A percentile compares a stretch with the other conserved stretches of the same genome.
These are phyloP conservation scores for Tenthredo amoena DNA, from an alignment of 2,888 invertebrate genomes.

Conservation along the genomic window DNA sequence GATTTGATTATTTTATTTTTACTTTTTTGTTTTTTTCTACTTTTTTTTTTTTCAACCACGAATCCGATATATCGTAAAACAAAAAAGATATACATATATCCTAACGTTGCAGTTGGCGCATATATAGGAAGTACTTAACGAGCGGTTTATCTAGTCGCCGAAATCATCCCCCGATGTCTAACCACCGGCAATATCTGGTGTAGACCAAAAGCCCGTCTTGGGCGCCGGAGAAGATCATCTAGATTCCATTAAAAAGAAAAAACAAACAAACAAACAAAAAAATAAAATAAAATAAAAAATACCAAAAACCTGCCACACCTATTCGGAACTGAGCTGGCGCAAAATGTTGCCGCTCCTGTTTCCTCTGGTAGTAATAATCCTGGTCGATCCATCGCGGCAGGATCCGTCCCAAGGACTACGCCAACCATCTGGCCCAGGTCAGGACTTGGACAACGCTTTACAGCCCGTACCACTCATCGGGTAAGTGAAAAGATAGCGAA, in stretches of 20 bases:
- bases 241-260: background rate
- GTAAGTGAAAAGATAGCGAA: slow-evolving; percentile 60
- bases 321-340: background rate
- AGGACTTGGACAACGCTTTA: slow-evolving; percentile 67
- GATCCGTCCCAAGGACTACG: slow-evolving; percentile 1
- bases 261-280: too few relatives aligned
- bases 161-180: background rate
- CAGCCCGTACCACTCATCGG: slow-evolving; percentile 67
- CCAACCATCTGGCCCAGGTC: slow-evolving; percentile 57
- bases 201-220: background rate
- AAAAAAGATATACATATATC: background rate
- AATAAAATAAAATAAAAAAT: background rate
- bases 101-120: background rate
- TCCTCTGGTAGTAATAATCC: slow-evolving; percentile 22
- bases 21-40: background rate
- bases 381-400: slow-evolving; percentile 62
- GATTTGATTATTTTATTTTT: background rate
- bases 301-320: background rate
- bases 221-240: background rate
- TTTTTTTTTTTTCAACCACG: background rate
- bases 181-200: background rate
- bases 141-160: background rate
- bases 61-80: background rate
- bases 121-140: background rate
- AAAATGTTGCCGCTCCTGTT: slow-evolving; percentile 22